Evolutionary conservation across 2,888 invertebrate genomes (phyloP), one percentile per base, ranked within the genome.

Genomic region (Argynnis bischoffii): DNA sequence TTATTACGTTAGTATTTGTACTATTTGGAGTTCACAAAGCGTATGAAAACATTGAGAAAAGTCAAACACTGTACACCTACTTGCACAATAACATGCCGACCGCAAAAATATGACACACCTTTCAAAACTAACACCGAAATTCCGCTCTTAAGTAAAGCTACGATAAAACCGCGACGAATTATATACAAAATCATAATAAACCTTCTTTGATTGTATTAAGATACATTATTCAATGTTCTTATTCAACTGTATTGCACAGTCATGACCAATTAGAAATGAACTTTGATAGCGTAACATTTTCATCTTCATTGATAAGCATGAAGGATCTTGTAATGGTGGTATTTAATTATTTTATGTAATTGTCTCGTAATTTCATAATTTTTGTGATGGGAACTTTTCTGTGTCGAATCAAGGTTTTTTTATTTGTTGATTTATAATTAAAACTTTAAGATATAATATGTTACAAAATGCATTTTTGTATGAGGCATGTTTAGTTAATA

Each of bases 221-320:
- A 59, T 18, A 31, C 16, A 66, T 35, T 59, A 63, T 70, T 18
- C 46, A 16, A 48, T 55, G 48, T 59, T 11, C 35, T 64, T 21
- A 18, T n/a, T 6, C 2, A 41, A 41, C 6, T 14, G 2, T 13
- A 46, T 63, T 63, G 41, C 26, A 48, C 53, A 48, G 57, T 66
- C 14, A 63, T 54, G 63, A 59, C 74, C 73, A 75, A 74, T 76
- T 76, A 75, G 41, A 68, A 59, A 56, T 70, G 76, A 75, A 76
- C 77, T 78, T 75, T 75, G 64, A 64, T 73, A 72, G 63, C 69
- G 67, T 61, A 67, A 69, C 59, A 69, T 70, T 64, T 67, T 69
- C 68, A 66, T 64, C 63, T 70, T 66, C 61, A 21, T 61, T 70
- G 72, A 77, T 73, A 64, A 57, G 74, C 74, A 72, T 71, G 75